Base-by-base conservation (phyloP, 2,888 invertebrate species). In the Tetranychus truncatus region DNA sequence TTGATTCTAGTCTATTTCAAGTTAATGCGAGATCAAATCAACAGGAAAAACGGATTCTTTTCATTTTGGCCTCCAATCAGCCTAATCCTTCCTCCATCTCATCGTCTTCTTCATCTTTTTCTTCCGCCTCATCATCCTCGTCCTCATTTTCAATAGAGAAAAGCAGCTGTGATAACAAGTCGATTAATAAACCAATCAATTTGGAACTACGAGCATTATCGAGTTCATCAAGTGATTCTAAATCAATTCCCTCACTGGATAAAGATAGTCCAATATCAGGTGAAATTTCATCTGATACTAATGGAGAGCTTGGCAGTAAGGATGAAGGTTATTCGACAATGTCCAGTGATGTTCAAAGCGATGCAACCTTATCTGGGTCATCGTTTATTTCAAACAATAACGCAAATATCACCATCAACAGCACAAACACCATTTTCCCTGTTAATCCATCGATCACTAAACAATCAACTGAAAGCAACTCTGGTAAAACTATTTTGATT, bases 251-350 rank as follows among this genome's bases (percentile, higher is more conserved):
- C 1, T 69, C 69, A 9, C 20, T 21, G 9, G 69, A 69, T 9
- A 69, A 69, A 69, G 69, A 69, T 21, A 69, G 69, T 24, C 69
- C 69, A 69, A n/a, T n/a, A 18, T 69, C 69, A 21, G 15, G 55
- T 55, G 21, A 9, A 21, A 34, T n/a, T n/a, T 20, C 69, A 21
- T 20, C 11, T 21, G 34, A 69, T n/a, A 1, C 69, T 18, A 34
- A 21, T 20, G 34, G 21, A 18, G 69, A 69, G n/a, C 24, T 69
- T 20, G n/a, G 15, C 21, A 18, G 9, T 11, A 69, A 34, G 8
- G 69, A 69, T 69, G 69, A 69, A 34, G 69, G 69, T 9, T 69
- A 69, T 69, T 69, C 69, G 15, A 69, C 69, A 20, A 69, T 69
- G 69, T 69, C 69, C 24, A 69, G 69, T 69, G 69, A 69, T 69